Percentiles rank a stretch among this genome's conserved stretches.
Conservation (phyloP, 1,140 invertebrate species). For the Euwallacea similis region DNA sequence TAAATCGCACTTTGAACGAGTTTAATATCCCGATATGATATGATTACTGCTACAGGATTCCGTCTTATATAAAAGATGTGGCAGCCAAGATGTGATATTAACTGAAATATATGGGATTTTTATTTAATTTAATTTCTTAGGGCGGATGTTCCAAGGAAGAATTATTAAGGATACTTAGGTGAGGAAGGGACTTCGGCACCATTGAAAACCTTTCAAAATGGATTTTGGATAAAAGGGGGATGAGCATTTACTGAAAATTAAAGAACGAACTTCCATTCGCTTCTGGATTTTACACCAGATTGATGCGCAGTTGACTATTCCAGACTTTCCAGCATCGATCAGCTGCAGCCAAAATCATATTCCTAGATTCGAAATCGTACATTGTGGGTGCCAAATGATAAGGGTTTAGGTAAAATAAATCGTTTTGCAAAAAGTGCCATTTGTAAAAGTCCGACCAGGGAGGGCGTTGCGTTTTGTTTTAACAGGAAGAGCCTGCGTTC, state of each 20-base stretch:
- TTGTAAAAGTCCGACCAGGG: conserved; percentile 45
- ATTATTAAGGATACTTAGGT: not conserved
- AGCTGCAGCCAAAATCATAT: conserved; percentile 32
- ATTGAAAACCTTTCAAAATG: too few relatives aligned
- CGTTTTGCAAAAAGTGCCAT: conserved; percentile 49
- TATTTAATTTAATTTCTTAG: conserved; percentile 30
- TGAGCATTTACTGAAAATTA: too few relatives aligned
- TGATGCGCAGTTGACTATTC: too few relatives aligned
- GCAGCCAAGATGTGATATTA: conserved; percentile 27
- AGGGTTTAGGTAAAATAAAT: conserved; percentile 51
- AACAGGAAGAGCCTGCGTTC: conserved; percentile 36
- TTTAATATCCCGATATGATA: conserved; percentile 50
- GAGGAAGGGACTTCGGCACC: not conserved
- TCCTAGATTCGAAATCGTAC: conserved; percentile 51
- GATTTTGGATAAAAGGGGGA: too few relatives aligned
- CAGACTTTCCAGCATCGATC: too few relatives aligned
- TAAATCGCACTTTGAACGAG: conserved; percentile 48
- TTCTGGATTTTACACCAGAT: too few relatives aligned
- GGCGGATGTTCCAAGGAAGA: not conserved
- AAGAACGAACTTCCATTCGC: too few relatives aligned
- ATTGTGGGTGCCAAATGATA: conserved; percentile 51
- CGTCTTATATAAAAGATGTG: conserved; percentile 25
- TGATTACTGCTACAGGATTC: conserved; percentile 37
- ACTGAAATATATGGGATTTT: conserved; percentile 36
- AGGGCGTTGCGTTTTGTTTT: conserved; percentile 43